Evolutionary conservation across 2,797 vertebrate genomes (phyloP), one percentile per base, ranked within the genome.

Genomic region (Rhadinocentrus ornatus): DNA sequence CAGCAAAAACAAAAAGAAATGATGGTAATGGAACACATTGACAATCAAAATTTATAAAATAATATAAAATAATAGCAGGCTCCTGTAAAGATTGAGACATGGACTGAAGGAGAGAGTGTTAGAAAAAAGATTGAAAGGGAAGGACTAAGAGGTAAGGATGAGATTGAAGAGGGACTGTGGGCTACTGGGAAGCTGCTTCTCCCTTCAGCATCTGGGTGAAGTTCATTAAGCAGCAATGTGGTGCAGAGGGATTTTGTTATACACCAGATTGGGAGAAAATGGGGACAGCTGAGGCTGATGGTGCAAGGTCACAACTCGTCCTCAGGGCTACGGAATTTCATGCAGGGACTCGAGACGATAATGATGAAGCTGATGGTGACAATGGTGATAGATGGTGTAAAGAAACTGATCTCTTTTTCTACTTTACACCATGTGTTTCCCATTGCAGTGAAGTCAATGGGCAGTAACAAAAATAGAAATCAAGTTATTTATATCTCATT

Each of bases 171-270:
- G 89, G 87, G 87, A 89, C 83, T 69, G 61, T 54, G 84, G 75
- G 80, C 85, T 65, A 73, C 80, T 59, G 87, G 86, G 88, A 88
- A 71, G 50, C 66, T 52, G 61, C 3, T 56, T 50, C 55, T 80
- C 83, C 88, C 89, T 52, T 82, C 26, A 91, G 77, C 89, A 91
- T 91, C 86, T 91, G 89, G 87, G 78, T 68, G 86, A 87, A 80
- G 85, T 87, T 90, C 87, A 90, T 91, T 86, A 89, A 82, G 77
- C 71, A 2, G 54, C 7, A 52, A 67, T 82, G 66, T 75, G 75
- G 65, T 70, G 84, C 64, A 41, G 48, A 56, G 84, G 59, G 85
- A 86, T 80, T 76, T 67, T 26, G 58, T 77, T 77, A 77, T 32
- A 24, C 81, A 77, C 22, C 67, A 66, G 59, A 81, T 53, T 58